Evolutionary conservation across 1,140 invertebrate genomes (phyloP), one percentile per base, ranked within the genome.

Genomic region (Lasaia peninsularis): DNA sequence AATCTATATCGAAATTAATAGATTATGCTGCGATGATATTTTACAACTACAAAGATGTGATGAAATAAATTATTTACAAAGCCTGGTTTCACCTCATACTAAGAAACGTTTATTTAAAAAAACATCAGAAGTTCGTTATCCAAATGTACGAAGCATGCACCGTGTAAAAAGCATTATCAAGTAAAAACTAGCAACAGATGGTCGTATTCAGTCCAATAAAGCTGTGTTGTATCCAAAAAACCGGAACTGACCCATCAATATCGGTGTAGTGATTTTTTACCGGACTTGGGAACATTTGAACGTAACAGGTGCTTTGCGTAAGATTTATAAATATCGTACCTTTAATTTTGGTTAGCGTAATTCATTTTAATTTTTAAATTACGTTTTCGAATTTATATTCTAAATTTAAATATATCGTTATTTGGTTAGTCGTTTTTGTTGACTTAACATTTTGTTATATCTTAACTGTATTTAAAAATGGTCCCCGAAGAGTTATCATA

Each of bases 241-340:
- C 71, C 74, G 80, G 78, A 81, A 81, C 63, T 66, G 62, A 52
- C 65, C 68, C 78, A 78, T 86, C 78, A 80, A 76, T 78, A 75
- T 71, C 60, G 53, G 59, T 60, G 73, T 73, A 73, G 69, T 75
- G 79, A 82, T 81, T 78, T 79, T 80, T 79, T 77, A 79, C 73
- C 61, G 66, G 68, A 73, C 75, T 77, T 51, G 71, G 70, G 50
- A 81, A 81, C 81, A 80, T 82, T 72, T 83, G 78, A 73, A 34
- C 40, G 60, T 53, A 81, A 81, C 83, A 86, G 80, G 77, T 86
- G 83, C 60, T 18, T 12, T 67, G 70, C 70, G 69, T 66, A 61
- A 52, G 58, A 65, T 67, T 40, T 63, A 59, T 68, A 57, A 56
- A 58, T 20, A 32, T 11, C 31, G 51, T 33, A 14, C 28, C 28